phyloP scores from a whole-genome alignment of 2,113 vertebrate genomes.

The Pampusana beccarii region DNA sequence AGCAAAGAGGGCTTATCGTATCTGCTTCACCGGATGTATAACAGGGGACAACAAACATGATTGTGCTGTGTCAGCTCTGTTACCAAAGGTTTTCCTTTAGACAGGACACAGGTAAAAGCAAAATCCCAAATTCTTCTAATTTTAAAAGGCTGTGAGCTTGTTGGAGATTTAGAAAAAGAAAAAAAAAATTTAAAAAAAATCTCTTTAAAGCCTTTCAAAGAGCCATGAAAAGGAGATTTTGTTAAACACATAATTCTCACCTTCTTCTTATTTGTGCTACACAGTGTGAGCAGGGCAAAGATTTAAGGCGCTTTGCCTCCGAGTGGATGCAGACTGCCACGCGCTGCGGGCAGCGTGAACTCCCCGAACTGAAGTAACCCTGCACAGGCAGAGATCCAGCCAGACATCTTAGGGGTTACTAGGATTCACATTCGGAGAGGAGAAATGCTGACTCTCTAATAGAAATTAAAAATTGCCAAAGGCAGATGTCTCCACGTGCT shows the following conservation, averaged over 20 bases:
- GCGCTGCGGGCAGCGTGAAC: constrained; percentile 34
- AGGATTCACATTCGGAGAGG: constrained; percentile 38
- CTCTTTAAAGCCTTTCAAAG: background rate
- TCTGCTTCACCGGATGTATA: background rate
- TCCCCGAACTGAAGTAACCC: constrained; percentile 66
- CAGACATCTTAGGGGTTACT: constrained; percentile 72
- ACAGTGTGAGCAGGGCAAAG: background rate
- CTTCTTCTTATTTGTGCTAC: background rate
- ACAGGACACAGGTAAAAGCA: background rate
- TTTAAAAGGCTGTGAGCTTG: background rate
- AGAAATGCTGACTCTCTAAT: constrained; percentile 46
- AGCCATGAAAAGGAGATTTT: constrained; percentile 1
- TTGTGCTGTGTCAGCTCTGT: background rate
- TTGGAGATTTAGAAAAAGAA: background rate
- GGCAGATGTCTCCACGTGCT: background rate
- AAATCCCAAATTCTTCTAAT: background rate
- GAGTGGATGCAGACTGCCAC: background rate
- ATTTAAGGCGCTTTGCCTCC: background rate
- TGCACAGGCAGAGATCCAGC: constrained; percentile 55
- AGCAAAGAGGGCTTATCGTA: background rate
- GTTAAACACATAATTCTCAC: background rate
- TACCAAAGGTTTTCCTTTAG: background rate
- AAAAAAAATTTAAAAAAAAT: background rate
- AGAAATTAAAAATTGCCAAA: constrained; percentile 63
- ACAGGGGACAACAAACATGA: background rate